A percentile compares a stretch with the other conserved stretches of the same genome.
These are phyloP conservation scores for Lota lota DNA, from an alignment of 2,113 vertebrate genomes.

Conservation along the genomic window DNA sequence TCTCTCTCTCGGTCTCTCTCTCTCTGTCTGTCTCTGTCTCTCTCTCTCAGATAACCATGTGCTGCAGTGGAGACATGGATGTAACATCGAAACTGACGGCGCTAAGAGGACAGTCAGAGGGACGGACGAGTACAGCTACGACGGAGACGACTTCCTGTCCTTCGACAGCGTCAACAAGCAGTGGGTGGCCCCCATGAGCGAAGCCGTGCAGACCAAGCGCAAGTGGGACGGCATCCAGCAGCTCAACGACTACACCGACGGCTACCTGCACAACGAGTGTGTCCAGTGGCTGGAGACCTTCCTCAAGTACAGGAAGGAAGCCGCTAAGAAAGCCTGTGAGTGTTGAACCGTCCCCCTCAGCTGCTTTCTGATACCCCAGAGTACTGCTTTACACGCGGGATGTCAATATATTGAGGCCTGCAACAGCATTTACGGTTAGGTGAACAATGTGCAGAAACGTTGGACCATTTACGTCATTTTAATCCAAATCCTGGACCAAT, in stretches of 20 bases:
- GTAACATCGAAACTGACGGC: conserved; percentile 3
- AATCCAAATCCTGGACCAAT: no score
- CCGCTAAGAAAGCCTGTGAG: not conserved
- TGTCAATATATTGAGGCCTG: no score
- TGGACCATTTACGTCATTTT: no score
- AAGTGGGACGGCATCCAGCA: conserved; percentile 53
- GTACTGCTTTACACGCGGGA: no score
- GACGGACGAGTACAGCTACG: conserved; percentile 59
- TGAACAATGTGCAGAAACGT: no score
- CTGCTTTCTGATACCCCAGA: not conserved
- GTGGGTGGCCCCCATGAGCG: conserved; percentile 28
- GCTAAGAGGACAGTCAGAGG: fast-evolving
- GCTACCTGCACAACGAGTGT: conserved; percentile 67
- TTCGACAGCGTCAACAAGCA: conserved; percentile 14
- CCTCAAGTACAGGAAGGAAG: fast-evolving
- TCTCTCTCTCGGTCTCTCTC: not conserved
- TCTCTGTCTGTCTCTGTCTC: not conserved
- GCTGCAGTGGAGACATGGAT: conserved; percentile 65
- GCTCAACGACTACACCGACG: conserved; percentile 64
- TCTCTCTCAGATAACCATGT: conserved; percentile 27
- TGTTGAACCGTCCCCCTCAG: not conserved
- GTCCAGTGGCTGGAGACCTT: conserved; percentile 51
- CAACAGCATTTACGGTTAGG: no score
- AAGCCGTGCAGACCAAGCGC: conserved; percentile 29
- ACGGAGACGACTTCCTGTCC: conserved; percentile 57